phyloP scores from a whole-genome alignment of 2,888 invertebrate species.

The Pristionchus maxplancki region DNA sequence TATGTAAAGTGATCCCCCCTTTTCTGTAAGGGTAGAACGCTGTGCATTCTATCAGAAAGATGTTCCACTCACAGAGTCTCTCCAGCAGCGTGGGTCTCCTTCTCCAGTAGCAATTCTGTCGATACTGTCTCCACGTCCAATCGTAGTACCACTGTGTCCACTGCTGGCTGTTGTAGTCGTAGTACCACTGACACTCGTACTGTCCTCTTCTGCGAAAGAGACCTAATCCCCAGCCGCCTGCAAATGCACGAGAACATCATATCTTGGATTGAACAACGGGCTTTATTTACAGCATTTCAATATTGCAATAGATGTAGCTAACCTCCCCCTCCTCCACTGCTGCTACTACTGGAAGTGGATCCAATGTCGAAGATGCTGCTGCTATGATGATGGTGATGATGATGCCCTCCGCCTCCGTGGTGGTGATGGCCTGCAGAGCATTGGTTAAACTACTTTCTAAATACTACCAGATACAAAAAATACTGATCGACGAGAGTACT shows the following conservation, averaged over 20 bases:
- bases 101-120: conserved; percentile 19
- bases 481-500: not conserved
- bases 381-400: not conserved
- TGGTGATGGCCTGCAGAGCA: not conserved
- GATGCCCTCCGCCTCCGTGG: not conserved
- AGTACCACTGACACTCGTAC: not conserved
- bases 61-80: conserved; percentile 1
- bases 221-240: not conserved
- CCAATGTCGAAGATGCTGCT: not conserved
- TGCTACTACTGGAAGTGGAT: not conserved
- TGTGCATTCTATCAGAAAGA: too few relatives aligned
- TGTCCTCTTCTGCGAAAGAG: not conserved
- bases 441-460: too few relatives aligned
- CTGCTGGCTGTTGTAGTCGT: not conserved
- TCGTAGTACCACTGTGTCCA: conserved; percentile 31
- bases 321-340: not conserved
- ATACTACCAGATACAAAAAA: too few relatives aligned
- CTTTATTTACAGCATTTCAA: too few relatives aligned
- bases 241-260: too few relatives aligned
- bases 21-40: too few relatives aligned
- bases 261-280: too few relatives aligned
- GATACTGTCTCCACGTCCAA: conserved; percentile 10
- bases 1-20: too few relatives aligned
- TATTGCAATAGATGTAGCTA: too few relatives aligned
- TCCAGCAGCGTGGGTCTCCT: not conserved